Evolutionary conservation across 2,888 invertebrate species (phyloP).

Genomic region (Sphinx pinastri): DNA sequence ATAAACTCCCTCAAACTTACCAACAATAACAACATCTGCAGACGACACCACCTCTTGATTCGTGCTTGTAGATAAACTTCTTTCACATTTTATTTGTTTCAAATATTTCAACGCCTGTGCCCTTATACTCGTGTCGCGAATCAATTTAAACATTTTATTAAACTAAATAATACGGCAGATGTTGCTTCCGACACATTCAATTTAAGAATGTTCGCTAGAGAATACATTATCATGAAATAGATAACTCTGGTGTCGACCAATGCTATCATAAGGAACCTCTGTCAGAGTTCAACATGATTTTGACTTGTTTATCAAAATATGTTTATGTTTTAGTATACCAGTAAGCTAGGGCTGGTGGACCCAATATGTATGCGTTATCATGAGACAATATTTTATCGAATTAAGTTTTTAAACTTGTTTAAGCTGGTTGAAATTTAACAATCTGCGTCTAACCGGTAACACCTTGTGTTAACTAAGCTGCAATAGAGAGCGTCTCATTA

Average conservation of each 20-base stretch:
- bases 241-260: constrained; percentile 33
- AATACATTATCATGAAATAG: constrained; percentile 30
- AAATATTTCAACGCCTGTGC: constrained; percentile 58
- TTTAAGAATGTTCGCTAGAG: constrained; percentile 35
- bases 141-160: constrained; percentile 66
- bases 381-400: too few species aligned
- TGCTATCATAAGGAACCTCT: constrained; percentile 35
- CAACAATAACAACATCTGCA: constrained; percentile 91
- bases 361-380: neutral
- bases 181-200: constrained; percentile 37
- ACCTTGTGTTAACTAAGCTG: too few species aligned
- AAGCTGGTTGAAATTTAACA: neutral
- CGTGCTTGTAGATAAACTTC: constrained; percentile 45
- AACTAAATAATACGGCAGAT: constrained; percentile 30
- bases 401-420: neutral
- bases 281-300: constrained; percentile 50
- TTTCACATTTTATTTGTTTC: constrained; percentile 50
- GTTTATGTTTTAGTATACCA: constrained; percentile 28
- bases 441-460: too few species aligned
- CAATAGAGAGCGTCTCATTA: too few species aligned
- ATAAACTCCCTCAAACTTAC: constrained; percentile 64
- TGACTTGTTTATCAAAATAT: constrained; percentile 44
- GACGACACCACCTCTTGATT: constrained; percentile 69
- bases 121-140: constrained; percentile 56
- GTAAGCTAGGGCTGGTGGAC: neutral